Base-by-base conservation (phyloP, 1,140 invertebrate species). In the Oryzaephilus surinamensis region DNA sequence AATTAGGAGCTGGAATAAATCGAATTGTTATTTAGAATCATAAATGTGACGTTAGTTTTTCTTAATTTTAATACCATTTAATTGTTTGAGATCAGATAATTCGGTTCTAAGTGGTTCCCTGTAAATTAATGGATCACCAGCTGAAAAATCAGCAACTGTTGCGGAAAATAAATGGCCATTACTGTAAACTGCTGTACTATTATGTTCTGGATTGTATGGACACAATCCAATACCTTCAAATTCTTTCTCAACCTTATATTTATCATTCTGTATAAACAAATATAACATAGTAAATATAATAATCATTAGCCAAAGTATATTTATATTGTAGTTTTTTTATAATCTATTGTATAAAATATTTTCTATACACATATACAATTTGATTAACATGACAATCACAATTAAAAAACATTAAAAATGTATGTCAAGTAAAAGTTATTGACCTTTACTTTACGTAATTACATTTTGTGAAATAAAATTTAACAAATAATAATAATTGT, bases 121-220 rank as follows among this genome's bases (percentile, higher is more conserved):
- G 66, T 94, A 91, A 57, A 97, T 94, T 6, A 97, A 69, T 0
- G 91, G 85, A 67, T 95, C 91, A 7, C 84, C 81, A 26, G 86
- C 89, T 6, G 85, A 85, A 61, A 93, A 92, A 66, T 96, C 91
- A 1, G 90, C 85, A 19, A 93, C 88, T n/a, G 93, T 97, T 12
- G 88, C 93, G 14, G 89, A 82, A 64, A 92, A 97, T 41, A 97
- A 64, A 55, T 91, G 81, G 13, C 81, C 84, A 62, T 86, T 86
- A 48, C 75, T 77, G 60, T 77, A 84, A 48, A 85, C 77, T 41
- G 87, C 83, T 13, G 91, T 96, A 55, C 85, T 93, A 62, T 96
- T 96, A 62, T 96, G 90, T 45, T 81, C 74, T 5, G 91, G 91
- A 62, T 92, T 87, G 66, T 89, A 95, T 2, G 92, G 91, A 63